Evolutionary conservation across 2,797 vertebrate species (phyloP), one percentile per base, ranked within the genome.

Genomic region (Semaprochilodus insignis): DNA sequence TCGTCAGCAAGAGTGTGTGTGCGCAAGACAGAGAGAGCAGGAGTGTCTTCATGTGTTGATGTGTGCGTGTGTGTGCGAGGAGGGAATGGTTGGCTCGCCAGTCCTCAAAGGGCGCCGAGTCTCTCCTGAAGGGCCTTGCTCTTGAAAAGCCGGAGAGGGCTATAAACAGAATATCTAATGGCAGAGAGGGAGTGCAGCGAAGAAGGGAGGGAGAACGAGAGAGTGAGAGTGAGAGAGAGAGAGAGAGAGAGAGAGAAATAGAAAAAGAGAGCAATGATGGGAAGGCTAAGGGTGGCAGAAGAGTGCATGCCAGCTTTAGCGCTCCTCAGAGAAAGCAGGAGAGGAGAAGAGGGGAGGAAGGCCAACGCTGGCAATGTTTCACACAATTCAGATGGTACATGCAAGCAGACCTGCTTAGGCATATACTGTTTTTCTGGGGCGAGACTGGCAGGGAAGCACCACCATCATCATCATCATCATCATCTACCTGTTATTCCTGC

Each of bases 151-250:
- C 91, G 89, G 91, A 88, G 89, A 93, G 91, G 80, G 90, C 92
- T 94, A 94, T 94, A 96, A 95, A 96, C 94, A 93, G 95, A 95
- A 96, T 95, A 90, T 90, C 90, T 95, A 95, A 95, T 95, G 93
- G 89, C 93, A 90, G 90, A 91, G 92, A 90, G 89, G 81, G 75
- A 88, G 73, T 36, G 34, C 44, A 91, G 82, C 88, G 89, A 89
- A 89, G 88, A 88, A 75, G 73, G 55, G 54, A 92, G 82, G 88
- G 89, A 89, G 90, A 88, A 88, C 59, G 73, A 34, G 27, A 54
- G 89, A 23, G 52, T 11, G 27, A 34, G 27, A 21, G 73, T 60
- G 11, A 25, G 44, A 27, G 23, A 73, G 44, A 72, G 44, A 72
- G 73, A 34, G 27, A 54, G 89, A 23, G 11, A 25, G 44, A 27